phyloP scores from a whole-genome alignment of 1,140 invertebrate genomes.

The Sinonovacula constricta region DNA sequence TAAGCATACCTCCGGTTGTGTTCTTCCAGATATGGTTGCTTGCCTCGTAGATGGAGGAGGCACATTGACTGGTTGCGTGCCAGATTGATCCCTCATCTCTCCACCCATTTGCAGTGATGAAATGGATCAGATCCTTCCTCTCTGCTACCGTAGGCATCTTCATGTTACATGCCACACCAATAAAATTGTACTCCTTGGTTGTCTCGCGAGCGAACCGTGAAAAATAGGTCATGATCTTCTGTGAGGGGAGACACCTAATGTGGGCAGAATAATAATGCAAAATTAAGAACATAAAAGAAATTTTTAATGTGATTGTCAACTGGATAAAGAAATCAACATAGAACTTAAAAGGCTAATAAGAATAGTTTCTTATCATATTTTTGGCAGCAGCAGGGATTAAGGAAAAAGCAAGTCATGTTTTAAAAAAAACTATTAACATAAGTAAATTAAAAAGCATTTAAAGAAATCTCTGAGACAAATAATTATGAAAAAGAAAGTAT shows the following conservation, averaged over 20 bases:
- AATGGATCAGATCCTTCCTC: slow-evolving; percentile 69
- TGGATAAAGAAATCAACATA: too few relatives aligned
- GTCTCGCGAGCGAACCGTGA: slow-evolving; percentile 69
- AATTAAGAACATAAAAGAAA: background rate
- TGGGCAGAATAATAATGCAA: slow-evolving; percentile 18
- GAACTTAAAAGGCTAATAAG: too few relatives aligned
- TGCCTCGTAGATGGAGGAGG: slow-evolving; percentile 67
- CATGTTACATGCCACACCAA: slow-evolving; percentile 71
- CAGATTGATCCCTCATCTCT: slow-evolving; percentile 68
- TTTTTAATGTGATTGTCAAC: too few relatives aligned
- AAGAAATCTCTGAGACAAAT: too few relatives aligned
- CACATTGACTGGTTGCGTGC: slow-evolving; percentile 73
- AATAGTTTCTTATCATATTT: too few relatives aligned
- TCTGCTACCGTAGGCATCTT: slow-evolving; percentile 56
- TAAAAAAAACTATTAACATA: too few relatives aligned
- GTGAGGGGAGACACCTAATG: slow-evolving; percentile 69
- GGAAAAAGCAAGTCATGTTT: too few relatives aligned
- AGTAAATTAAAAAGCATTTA: too few relatives aligned
- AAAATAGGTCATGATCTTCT: slow-evolving; percentile 68
- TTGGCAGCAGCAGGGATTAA: too few relatives aligned
- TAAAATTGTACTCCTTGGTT: slow-evolving; percentile 70
- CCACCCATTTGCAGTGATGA: slow-evolving; percentile 74
- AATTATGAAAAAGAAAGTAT: too few relatives aligned
- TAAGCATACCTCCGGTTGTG: slow-evolving; percentile 60
- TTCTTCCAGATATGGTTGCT: slow-evolving; percentile 65